A percentile compares a stretch with the other conserved stretches of the same genome.
Conservation (phyloP, 2,888 invertebrate genomes). For the Lepas anatifera region DNA sequence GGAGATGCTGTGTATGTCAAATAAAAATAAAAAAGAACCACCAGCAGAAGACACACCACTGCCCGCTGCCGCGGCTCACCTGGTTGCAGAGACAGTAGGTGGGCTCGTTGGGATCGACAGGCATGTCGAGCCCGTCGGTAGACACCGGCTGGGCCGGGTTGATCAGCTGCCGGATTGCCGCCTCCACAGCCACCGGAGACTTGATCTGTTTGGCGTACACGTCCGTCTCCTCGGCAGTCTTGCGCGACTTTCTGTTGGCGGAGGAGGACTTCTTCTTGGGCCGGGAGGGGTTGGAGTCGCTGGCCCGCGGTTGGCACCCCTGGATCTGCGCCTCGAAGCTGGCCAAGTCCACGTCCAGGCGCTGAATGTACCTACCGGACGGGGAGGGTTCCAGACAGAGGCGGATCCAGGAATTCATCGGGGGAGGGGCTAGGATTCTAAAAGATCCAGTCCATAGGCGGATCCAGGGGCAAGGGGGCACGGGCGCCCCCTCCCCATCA, state of each 20-base stretch:
- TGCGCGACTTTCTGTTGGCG: too few relatives aligned
- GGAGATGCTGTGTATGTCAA: too few relatives aligned
- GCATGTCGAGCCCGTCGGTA: slow-evolving; percentile 55
- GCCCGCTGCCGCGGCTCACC: too few relatives aligned
- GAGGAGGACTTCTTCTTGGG: neutral
- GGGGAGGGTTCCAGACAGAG: too few relatives aligned
- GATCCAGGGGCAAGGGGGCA: too few relatives aligned
- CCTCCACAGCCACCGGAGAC: slow-evolving; percentile 5
- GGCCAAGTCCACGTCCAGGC: slow-evolving; percentile 89
- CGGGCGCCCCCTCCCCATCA: too few relatives aligned
- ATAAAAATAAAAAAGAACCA: too few relatives aligned
- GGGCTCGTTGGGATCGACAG: slow-evolving; percentile 86
- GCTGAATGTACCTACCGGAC: slow-evolving; percentile 66
- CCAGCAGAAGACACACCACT: too few relatives aligned
- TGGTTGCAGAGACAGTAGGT: slow-evolving; percentile 97
- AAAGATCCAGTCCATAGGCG: too few relatives aligned
- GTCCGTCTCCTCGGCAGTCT: neutral
- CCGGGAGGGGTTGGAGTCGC: too few relatives aligned
- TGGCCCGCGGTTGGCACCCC: slow-evolving; percentile 56
- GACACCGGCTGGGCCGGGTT: slow-evolving; percentile 30
- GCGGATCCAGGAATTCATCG: too few relatives aligned
- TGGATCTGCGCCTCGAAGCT: slow-evolving; percentile 94
- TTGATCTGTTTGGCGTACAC: neutral
- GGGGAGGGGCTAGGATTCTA: too few relatives aligned
- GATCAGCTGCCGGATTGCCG: slow-evolving; percentile 8